phyloP scores from a whole-genome alignment of 2,888 invertebrate genomes.

The Heteropelma amictum region DNA sequence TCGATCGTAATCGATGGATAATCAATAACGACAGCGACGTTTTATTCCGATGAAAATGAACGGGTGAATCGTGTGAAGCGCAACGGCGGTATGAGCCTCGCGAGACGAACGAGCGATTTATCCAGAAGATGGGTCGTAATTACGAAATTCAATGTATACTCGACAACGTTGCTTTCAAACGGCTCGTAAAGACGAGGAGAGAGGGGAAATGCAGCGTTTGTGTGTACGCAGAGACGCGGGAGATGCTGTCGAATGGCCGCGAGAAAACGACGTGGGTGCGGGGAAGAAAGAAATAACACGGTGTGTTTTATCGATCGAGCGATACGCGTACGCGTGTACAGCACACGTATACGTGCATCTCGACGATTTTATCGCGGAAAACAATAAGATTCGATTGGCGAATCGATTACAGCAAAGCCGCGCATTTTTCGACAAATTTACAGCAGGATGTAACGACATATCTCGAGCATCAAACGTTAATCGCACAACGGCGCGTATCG shows the following conservation, averaged over 20 bases:
- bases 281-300: conserved; percentile 15
- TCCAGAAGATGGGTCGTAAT: conserved; percentile 19
- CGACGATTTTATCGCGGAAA: conserved; percentile 40
- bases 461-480: no score
- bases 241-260: conserved; percentile 22
- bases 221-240: no score
- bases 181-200: conserved; percentile 2
- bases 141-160: conserved; percentile 31
- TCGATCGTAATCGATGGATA: no score
- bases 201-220: neutral
- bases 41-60: neutral
- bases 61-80: no score
- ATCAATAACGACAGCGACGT: no score
- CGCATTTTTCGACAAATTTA: no score
- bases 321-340: neutral
- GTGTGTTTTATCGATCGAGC: conserved; percentile 37
- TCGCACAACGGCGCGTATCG: neutral
- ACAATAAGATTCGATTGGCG: conserved; percentile 44
- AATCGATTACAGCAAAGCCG: conserved; percentile 40
- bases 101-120: conserved; percentile 8
- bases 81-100: neutral
- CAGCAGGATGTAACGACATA: no score
- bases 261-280: conserved; percentile 3
- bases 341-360: neutral
- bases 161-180: conserved; percentile 19